phyloP scores from a whole-genome alignment of 2,113 vertebrate species.

The Melanerpes formicivorus region DNA sequence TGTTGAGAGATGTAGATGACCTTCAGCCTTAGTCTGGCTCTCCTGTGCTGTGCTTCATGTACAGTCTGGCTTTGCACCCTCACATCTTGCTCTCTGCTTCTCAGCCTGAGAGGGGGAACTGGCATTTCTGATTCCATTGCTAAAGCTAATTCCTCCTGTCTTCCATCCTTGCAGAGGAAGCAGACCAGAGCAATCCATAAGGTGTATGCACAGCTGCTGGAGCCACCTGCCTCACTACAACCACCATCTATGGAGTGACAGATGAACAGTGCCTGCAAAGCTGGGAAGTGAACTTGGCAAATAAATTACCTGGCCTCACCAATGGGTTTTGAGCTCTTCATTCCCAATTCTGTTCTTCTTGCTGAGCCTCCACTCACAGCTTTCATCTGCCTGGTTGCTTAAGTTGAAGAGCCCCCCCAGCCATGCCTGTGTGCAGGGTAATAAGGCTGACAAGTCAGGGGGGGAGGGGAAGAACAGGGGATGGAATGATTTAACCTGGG shows the following conservation, averaged over 20 bases:
- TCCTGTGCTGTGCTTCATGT: not conserved
- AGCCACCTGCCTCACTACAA: not conserved
- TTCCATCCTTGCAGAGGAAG: conserved; percentile 8
- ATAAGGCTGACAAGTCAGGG: not conserved
- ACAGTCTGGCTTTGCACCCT: not conserved
- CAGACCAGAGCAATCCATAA: not conserved
- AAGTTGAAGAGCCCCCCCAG: not conserved
- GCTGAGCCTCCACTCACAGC: not conserved
- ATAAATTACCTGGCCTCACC: conserved; percentile 29
- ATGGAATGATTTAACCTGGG: not conserved
- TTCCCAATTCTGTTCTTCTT: not conserved
- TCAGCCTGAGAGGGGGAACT: not conserved
- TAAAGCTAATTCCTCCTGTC: not conserved
- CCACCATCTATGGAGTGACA: not conserved
- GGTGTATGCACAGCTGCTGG: not conserved
- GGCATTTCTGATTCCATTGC: not conserved
- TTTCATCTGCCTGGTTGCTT: not conserved
- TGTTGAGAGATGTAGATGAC: not conserved
- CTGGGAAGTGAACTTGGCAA: not conserved
- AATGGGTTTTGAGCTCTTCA: not conserved
- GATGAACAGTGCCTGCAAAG: not conserved
- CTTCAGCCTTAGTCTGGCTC: not conserved
- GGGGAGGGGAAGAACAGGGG: not conserved
- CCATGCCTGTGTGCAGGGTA: not conserved
- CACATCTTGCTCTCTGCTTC: not conserved